These are phyloP conservation scores for Sebastes taczanowskii DNA, from an alignment of 2,797 vertebrate genomes.

Conservation along the genomic window DNA sequence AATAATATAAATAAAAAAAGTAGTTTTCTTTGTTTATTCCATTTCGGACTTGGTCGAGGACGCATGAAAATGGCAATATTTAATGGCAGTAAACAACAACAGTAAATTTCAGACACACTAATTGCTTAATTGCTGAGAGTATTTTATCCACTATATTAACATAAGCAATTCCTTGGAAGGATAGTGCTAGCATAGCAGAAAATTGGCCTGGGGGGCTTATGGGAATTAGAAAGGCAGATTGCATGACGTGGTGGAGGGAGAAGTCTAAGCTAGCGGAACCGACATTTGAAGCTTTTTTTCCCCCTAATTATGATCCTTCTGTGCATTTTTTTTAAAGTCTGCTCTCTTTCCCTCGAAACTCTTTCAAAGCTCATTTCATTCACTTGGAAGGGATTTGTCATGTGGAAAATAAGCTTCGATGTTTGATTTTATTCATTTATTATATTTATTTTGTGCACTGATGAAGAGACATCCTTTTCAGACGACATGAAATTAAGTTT, in stretches of 20 bases:
- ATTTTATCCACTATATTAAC: constrained; percentile 87
- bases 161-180: constrained; percentile 88
- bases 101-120: constrained; percentile 89
- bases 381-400: constrained; percentile 53
- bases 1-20: not conserved
- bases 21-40: constrained; percentile 30
- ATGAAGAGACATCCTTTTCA: constrained; percentile 37
- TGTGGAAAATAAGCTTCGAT: constrained; percentile 65
- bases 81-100: constrained; percentile 65
- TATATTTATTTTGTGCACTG: constrained; percentile 26
- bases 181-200: constrained; percentile 90
- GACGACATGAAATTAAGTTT: constrained; percentile 20
- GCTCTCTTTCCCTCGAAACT: constrained; percentile 50
- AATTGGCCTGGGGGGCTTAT: constrained; percentile 90
- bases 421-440: constrained; percentile 29
- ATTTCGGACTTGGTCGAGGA: constrained; percentile 45
- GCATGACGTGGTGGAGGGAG: constrained; percentile 81
- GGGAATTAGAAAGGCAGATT: constrained; percentile 89
- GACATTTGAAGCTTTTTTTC: constrained; percentile 85
- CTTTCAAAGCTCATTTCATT: constrained; percentile 61
- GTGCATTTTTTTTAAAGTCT: constrained; percentile 64
- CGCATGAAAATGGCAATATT: constrained; percentile 79
- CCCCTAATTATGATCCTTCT: constrained; percentile 86
- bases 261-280: constrained; percentile 89
- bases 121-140: constrained; percentile 92